phyloP scores from a whole-genome alignment of 2,113 vertebrate genomes.

The Salvelinus sp. region DNA sequence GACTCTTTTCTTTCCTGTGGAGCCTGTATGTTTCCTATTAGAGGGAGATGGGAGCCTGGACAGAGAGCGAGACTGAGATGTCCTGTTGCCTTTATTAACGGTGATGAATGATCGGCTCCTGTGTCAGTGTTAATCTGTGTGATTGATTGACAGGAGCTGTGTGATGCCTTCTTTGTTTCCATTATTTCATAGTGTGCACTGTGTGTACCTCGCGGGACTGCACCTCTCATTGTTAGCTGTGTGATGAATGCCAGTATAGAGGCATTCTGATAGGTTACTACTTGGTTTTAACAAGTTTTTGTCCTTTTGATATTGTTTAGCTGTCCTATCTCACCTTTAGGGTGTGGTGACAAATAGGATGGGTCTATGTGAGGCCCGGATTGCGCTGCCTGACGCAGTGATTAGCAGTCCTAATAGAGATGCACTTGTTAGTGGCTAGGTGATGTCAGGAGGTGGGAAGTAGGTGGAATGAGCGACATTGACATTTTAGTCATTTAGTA shows the following conservation, averaged over 20 bases:
- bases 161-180: constrained; percentile 10
- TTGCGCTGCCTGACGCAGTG: constrained; percentile 49
- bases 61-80: constrained; percentile 9
- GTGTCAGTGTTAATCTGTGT: constrained; percentile 57
- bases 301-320: constrained; percentile 44
- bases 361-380: constrained; percentile 40
- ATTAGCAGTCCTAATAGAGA: constrained; percentile 53
- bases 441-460: constrained; percentile 47
- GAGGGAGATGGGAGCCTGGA: constrained; percentile 24
- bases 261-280: constrained; percentile 72
- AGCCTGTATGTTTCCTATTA: constrained; percentile 32
- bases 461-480: constrained; percentile 38
- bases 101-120: constrained; percentile 42
- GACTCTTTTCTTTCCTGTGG: constrained; percentile 40
- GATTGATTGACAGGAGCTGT: constrained; percentile 47
- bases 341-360: constrained; percentile 38
- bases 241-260: constrained; percentile 63
- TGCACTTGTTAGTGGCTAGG: constrained; percentile 63
- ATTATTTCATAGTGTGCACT: constrained; percentile 48
- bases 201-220: constrained; percentile 46
- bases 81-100: constrained; percentile 34
- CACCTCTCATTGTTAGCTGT: constrained; percentile 65
- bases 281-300: constrained; percentile 74
- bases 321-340: constrained; percentile 28
- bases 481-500: not conserved